Conservation (phyloP, 2,888 invertebrate genomes). For the Drosophila ochracea region DNA sequence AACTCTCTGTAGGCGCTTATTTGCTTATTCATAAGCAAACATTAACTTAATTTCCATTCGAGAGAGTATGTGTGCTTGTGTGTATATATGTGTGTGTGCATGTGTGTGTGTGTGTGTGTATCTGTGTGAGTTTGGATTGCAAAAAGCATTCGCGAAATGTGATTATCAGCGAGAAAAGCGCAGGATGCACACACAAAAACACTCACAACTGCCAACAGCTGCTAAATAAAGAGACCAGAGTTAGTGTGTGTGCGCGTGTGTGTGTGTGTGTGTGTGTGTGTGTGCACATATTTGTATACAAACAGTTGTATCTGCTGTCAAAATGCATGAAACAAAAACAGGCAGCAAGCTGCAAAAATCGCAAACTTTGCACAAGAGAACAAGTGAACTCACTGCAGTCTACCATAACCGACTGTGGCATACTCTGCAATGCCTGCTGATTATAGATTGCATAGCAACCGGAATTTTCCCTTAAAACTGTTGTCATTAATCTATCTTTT, state of each 20-base stretch:
- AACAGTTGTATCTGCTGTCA: slow-evolving; percentile 17
- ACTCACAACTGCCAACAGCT: slow-evolving; percentile 60
- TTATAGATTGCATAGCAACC: background rate
- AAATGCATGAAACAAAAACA: slow-evolving; percentile 39
- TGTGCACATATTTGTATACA: background rate
- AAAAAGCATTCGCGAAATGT: slow-evolving; percentile 77
- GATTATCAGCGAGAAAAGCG: slow-evolving; percentile 65
- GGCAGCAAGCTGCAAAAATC: slow-evolving; percentile 22
- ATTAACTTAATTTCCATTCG: slow-evolving; percentile 83
- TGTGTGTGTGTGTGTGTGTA: slow-evolving; percentile 8
- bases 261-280: background rate
- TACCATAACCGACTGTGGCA: background rate
- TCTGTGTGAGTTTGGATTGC: slow-evolving; percentile 40
- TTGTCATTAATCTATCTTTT: background rate
- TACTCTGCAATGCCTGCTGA: background rate
- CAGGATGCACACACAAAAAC: slow-evolving; percentile 28
- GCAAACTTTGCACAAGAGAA: slow-evolving; percentile 26
- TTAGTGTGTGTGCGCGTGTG: slow-evolving; percentile 1
- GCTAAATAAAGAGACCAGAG: slow-evolving; percentile 65
- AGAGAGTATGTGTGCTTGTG: slow-evolving; percentile 10
- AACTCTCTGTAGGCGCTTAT: slow-evolving; percentile 74
- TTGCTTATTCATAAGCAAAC: slow-evolving; percentile 85
- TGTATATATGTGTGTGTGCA: background rate
- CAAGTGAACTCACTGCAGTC: background rate
- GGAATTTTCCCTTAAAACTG: background rate